Percentiles rank a stretch among this genome's conserved stretches.
Conservation (phyloP, 2,113 vertebrate genomes). For the Marmota flaviventris region DNA sequence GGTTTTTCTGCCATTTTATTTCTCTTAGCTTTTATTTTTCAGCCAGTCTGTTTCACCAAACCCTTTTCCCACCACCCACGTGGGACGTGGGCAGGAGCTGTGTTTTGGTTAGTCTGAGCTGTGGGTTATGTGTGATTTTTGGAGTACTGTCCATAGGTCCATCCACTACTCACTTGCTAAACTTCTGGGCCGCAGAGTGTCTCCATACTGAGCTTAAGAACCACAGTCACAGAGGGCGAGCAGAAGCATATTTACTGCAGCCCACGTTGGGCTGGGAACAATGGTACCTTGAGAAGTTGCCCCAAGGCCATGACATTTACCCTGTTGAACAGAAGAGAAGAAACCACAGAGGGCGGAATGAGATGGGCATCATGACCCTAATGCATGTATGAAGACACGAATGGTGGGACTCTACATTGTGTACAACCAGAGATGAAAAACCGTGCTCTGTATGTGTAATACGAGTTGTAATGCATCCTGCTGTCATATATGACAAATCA, state of each 20-base stretch:
- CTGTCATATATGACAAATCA: no score
- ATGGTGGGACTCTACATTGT: no score
- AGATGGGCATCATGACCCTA: no score
- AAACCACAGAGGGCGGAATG: neutral
- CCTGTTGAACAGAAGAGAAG: neutral
- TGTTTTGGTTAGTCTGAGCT: neutral
- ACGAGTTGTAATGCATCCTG: no score
- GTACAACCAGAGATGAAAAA: no score
- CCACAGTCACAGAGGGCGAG: accelerated
- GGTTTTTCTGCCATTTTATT: no score
- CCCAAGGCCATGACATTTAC: neutral
- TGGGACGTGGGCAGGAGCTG: no score
- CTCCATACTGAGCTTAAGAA: neutral
- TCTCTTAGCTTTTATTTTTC: no score
- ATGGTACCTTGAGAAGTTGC: neutral
- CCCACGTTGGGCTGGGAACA: neutral
- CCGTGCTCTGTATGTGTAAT: no score
- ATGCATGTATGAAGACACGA: no score
- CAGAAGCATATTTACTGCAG: accelerated
- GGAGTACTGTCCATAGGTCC: accelerated
- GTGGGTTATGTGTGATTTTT: neutral
- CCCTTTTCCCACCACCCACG: no score
- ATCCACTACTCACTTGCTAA: neutral
- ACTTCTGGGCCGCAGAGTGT: accelerated
- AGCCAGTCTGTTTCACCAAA: no score